Conservation (phyloP, 2,797 vertebrate species). For the Crypturellus tataupa region DNA sequence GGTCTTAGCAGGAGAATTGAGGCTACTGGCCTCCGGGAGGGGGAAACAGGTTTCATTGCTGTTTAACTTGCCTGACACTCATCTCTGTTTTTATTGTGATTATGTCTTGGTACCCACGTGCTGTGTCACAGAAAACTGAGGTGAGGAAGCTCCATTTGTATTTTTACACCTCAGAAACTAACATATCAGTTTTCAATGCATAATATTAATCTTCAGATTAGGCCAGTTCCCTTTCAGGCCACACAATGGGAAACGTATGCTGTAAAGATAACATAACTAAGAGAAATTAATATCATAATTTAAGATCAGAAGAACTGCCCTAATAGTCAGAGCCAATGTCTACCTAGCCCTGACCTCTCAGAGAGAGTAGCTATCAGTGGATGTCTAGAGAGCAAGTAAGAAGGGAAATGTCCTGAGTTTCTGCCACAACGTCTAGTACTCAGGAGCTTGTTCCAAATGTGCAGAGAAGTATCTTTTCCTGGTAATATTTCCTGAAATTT, state of each 20-base stretch:
- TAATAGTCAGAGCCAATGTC: background rate
- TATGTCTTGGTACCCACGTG: background rate
- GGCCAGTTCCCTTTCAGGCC: background rate
- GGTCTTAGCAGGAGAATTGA: background rate
- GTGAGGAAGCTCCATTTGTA: background rate
- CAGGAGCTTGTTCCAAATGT: background rate
- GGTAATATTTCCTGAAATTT: background rate
- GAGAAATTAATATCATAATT: background rate
- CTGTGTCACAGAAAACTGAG: background rate
- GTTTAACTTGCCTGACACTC: background rate
- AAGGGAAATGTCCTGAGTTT: background rate
- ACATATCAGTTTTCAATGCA: background rate
- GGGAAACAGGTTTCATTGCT: background rate
- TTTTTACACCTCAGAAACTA: background rate
- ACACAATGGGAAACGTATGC: background rate
- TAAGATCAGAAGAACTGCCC: background rate
- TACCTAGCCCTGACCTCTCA: background rate
- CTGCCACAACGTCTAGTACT: background rate
- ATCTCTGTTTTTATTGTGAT: background rate
- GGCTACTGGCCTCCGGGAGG: background rate
- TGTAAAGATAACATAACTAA: background rate
- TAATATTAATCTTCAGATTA: background rate
- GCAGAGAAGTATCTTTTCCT: background rate
- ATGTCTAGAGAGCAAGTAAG: background rate
- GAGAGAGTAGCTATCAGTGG: background rate